Evolutionary conservation across 2,797 vertebrate genomes (phyloP).

Genomic region (Kryptolebias ocellatus): DNA sequence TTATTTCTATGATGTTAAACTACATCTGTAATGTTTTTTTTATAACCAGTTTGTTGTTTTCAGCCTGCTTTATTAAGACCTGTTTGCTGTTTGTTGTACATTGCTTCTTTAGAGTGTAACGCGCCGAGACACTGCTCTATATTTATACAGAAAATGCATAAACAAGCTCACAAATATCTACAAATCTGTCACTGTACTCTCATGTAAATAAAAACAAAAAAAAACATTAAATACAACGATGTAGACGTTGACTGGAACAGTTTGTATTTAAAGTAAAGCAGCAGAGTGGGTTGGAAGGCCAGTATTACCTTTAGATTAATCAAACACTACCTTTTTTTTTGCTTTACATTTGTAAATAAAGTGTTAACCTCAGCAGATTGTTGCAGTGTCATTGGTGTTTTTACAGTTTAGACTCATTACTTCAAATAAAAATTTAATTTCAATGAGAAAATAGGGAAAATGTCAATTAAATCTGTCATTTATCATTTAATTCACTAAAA

Average conservation of each 20-base stretch:
- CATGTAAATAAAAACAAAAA: too few species aligned
- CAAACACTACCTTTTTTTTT: constrained; percentile 74
- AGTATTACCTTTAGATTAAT: constrained; percentile 60
- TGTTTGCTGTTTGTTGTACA: constrained; percentile 23
- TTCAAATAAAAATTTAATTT: too few species aligned
- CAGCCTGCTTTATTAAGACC: constrained; percentile 20
- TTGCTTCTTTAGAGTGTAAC: constrained; percentile 22
- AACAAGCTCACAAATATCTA: constrained; percentile 17
- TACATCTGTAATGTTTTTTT: constrained; percentile 28
- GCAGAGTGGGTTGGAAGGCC: constrained; percentile 53
- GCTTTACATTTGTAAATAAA: constrained; percentile 73
- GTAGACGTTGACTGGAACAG: constrained; percentile 16
- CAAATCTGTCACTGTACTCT: background rate
- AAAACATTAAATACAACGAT: background rate
- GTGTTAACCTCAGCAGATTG: constrained; percentile 6
- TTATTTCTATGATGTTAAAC: constrained; percentile 23
- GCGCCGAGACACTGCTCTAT: background rate
- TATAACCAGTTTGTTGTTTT: constrained; percentile 18
- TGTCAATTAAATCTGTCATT: too few species aligned
- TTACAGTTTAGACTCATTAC: background rate
- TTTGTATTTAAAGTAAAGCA: constrained; percentile 57
- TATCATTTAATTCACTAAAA: too few species aligned
- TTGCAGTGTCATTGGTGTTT: background rate
- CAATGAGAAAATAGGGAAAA: too few species aligned
- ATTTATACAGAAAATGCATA: constrained; percentile 1